Percentiles rank a stretch among this genome's conserved stretches.
Conservation (phyloP, 1,140 invertebrate species). For the Drosophila tropicalis region DNA sequence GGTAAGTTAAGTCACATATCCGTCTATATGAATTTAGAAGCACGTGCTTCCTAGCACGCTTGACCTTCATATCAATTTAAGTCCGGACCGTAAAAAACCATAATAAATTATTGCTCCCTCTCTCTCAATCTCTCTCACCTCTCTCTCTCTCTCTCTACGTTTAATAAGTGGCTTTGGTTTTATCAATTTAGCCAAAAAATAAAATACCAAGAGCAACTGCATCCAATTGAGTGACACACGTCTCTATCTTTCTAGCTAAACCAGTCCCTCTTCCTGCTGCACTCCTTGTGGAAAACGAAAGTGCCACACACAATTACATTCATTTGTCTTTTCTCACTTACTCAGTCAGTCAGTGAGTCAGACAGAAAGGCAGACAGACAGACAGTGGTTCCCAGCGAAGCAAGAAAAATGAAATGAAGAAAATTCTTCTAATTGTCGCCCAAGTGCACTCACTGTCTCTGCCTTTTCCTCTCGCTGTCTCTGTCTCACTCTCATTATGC, state of each 20-base stretch:
- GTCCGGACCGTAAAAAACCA: slow-evolving; percentile 46
- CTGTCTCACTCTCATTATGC: slow-evolving; percentile 58
- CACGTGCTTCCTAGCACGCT: slow-evolving; percentile 44
- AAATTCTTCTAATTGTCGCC: slow-evolving; percentile 75
- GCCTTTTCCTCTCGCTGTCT: slow-evolving; percentile 8
- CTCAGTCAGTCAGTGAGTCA: slow-evolving; percentile 19
- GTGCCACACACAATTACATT: slow-evolving; percentile 70
- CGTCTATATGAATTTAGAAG: neutral
- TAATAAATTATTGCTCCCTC: slow-evolving; percentile 60
- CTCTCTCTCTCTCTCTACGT: neutral
- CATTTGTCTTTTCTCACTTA: slow-evolving; percentile 56
- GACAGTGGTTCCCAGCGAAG: slow-evolving; percentile 22
- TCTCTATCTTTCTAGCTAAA: neutral
- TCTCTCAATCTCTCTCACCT: too few species aligned
- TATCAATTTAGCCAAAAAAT: neutral
- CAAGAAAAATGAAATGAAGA: slow-evolving; percentile 36
- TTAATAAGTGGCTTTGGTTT: neutral
- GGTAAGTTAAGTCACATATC: too few species aligned
- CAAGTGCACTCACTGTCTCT: slow-evolving; percentile 53
- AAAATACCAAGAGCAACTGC: neutral
- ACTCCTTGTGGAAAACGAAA: slow-evolving; percentile 45
- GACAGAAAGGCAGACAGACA: slow-evolving; percentile 8
- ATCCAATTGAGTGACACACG: slow-evolving; percentile 1
- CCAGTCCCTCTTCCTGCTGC: neutral
- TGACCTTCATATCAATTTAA: slow-evolving; percentile 78